Evolutionary conservation across 2,888 invertebrate species (phyloP), one percentile per base, ranked within the genome.

Genomic region (Clepsis dumicolana): DNA sequence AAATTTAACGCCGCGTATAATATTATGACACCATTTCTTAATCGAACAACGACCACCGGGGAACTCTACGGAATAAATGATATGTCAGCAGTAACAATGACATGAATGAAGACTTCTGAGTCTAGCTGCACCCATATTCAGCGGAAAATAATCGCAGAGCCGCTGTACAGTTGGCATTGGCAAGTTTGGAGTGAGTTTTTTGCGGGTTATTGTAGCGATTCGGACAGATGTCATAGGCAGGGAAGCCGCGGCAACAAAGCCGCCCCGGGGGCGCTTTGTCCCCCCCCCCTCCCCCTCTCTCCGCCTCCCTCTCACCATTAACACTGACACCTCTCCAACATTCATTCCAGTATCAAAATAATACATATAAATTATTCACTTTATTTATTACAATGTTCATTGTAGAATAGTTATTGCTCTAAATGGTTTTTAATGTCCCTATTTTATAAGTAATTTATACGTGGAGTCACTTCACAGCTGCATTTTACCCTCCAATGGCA

Each of bases 211-310:
- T 91, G 92, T 91, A 87, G 89, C 91, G 78, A 86, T 86, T 89
- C 87, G 93, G 93, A 91, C 93, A 93, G 93, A 93, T 93, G 93
- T 93, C 93, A 90, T 87, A 82, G 87, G 77, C 93, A 92, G 90
- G 86, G 89, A 85, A 84, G 86, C 85, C 84, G 79, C 80, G 86
- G 75, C 81, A 85, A 91, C 92, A 93, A 93, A 89, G 84, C 90
- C 91, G 81, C 91, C 83, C 87, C 89, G 90, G 92, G 92, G 88
- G 88, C 85, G 87, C 90, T 83, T 92, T 93, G 90, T 91, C 82
- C 86, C 77, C 78, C 80, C 72, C 84, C 83, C 86, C 86, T 81
- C 80, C 84, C 88, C 82, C 89, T n/a, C n/a, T n/a, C n/a, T n/a
- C n/a, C n/a, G n/a, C n/a, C n/a, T n/a, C 87, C 86, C 84, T 80